These are phyloP conservation scores for Gymnosoma rotundatum DNA, from an alignment of 2,888 invertebrate species.

Conservation along the genomic window DNA sequence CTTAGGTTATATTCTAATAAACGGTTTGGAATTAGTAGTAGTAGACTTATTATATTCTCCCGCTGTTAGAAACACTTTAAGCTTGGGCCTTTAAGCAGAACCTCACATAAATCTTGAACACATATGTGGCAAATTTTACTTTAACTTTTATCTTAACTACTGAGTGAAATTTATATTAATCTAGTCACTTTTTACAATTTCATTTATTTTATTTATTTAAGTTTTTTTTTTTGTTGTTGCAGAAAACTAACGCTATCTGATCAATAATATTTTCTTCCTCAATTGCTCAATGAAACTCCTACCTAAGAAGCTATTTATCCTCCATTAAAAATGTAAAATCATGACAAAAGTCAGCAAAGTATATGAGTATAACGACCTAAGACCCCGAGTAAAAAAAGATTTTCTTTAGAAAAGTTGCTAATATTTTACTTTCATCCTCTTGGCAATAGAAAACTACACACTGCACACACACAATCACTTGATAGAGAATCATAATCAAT, in stretches of 20 bases:
- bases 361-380: slow-evolving; percentile 31
- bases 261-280: slow-evolving; percentile 20
- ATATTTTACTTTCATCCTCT: slow-evolving; percentile 44
- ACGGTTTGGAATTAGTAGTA: too few species aligned
- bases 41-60: too few species aligned
- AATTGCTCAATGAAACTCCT: slow-evolving; percentile 32
- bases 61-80: too few species aligned
- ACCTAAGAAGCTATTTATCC: slow-evolving; percentile 64
- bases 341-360: slow-evolving; percentile 46
- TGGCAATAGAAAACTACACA: slow-evolving; percentile 4
- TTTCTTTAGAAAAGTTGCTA: slow-evolving; percentile 39
- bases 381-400: slow-evolving; percentile 22
- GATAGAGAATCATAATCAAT: slow-evolving; percentile 42
- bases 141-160: not conserved
- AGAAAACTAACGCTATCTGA: not conserved
- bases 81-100: too few species aligned
- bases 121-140: too few species aligned
- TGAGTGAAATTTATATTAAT: too few species aligned
- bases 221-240: not conserved
- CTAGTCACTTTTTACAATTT: too few species aligned
- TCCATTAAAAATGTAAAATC: slow-evolving; percentile 42
- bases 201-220: not conserved
- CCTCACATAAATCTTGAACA: too few species aligned
- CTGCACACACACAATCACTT: not conserved
- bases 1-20: too few species aligned